Evolutionary conservation across 2,888 invertebrate species (phyloP).

Genomic region (Lasioglossum vierecki): DNA sequence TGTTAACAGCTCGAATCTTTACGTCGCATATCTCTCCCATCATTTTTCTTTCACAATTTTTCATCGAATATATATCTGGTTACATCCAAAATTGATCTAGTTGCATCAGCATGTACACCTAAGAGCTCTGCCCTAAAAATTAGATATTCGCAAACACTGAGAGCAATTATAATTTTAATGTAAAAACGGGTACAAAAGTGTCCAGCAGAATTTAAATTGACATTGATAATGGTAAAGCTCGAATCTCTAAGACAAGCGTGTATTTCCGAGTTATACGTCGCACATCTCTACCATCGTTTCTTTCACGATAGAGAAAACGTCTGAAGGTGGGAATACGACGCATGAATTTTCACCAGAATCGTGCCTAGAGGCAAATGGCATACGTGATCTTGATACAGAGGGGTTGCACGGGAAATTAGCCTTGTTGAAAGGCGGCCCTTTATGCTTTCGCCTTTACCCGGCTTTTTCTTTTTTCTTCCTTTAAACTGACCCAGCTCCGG

Average conservation of each 20-base stretch:
- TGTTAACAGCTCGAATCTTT: no score
- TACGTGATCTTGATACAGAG: constrained; percentile 80
- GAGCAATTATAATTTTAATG: background rate
- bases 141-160: background rate
- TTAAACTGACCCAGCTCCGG: constrained; percentile 78
- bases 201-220: no score
- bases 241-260: background rate
- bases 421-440: constrained; percentile 78
- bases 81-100: no score
- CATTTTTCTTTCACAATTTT: no score
- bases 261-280: background rate
- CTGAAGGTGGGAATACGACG: constrained; percentile 48
- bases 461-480: constrained; percentile 61
- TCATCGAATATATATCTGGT: no score
- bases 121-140: no score
- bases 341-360: constrained; percentile 65
- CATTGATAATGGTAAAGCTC: background rate
- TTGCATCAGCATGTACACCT: background rate
- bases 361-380: constrained; percentile 77
- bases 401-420: constrained; percentile 78
- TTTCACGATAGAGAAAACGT: constrained; percentile 17
- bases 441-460: constrained; percentile 61
- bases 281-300: background rate
- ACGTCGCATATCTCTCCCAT: no score
- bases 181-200: background rate